phyloP scores from a whole-genome alignment of 1,140 invertebrate genomes.

The Caerostris extrusa region DNA sequence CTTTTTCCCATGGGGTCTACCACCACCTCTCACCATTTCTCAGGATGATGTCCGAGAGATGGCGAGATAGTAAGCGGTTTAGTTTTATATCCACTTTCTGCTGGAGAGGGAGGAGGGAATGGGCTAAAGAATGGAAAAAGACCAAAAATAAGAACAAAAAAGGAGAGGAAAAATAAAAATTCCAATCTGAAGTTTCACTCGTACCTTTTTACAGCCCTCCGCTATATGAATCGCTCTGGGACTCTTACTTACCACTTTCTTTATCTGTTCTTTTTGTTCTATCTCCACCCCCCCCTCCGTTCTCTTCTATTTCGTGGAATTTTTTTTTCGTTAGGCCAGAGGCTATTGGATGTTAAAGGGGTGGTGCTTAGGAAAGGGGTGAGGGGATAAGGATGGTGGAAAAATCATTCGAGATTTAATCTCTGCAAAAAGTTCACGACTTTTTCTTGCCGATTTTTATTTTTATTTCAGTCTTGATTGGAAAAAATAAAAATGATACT shows the following conservation, averaged over 20 bases:
- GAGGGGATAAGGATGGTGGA: background rate
- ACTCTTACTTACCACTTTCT: background rate
- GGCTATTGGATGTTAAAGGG: background rate
- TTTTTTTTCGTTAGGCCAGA: background rate
- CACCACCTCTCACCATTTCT: no score
- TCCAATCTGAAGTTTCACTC: no score
- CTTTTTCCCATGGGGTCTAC: no score
- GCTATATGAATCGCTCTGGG: background rate
- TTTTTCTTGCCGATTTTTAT: no score
- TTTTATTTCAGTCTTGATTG: no score
- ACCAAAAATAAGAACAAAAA: no score
- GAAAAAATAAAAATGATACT: no score
- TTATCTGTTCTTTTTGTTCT: background rate
- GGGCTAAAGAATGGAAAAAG: no score
- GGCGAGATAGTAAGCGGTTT: background rate
- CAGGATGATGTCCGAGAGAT: no score
- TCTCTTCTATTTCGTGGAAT: background rate
- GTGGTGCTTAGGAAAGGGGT: background rate
- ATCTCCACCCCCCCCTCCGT: background rate
- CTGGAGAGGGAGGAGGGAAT: background rate
- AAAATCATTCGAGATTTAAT: conserved; percentile 22
- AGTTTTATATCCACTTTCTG: no score
- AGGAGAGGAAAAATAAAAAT: no score
- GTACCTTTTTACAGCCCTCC: background rate
- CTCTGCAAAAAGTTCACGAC: no score